Base-by-base conservation (phyloP, 2,113 vertebrate genomes). In the Daphoenositta chrysoptera region DNA sequence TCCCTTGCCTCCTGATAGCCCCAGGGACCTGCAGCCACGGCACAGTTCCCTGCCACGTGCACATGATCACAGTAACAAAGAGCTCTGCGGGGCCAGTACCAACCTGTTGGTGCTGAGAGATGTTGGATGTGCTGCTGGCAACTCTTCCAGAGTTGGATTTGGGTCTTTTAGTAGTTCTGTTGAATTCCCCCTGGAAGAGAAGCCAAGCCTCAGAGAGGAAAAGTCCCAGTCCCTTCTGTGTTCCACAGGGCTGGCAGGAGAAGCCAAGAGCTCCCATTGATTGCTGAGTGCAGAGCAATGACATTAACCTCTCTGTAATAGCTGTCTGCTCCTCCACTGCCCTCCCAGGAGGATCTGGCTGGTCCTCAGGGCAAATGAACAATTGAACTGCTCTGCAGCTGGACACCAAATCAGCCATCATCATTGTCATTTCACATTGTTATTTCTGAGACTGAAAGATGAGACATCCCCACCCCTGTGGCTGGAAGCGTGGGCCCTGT, bases 1-100 rank as follows among this genome's bases (percentile, higher is more conserved):
- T 11, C 30, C n/a, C 13, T 61, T 23, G 35, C 8, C 30, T 45
- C 47, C 56, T 8, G 0, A 15, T 1, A 48, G 47, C 51, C 42
- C 61, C 42, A 42, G 47, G 40, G 37, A 61, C 15, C 54, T 3
- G 2, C 48, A 50, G 53, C 51, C 50, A 0, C 2, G 0, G 27
- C 37, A 6, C 23, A 8, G 30, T 1, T 51, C 44, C 53, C 30
- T 87, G 65, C 40, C n/a, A n/a, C 0, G 0, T 26, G 35, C 40
- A 8, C 3, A 0, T 8, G 13, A 3, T 13, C 13, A 13, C 42
- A n/a, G 40, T 12, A 14, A 63, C n/a, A 42, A 42, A 26, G n/a
- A 54, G 45, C 23, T 84, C 63, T 20, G 40, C 2, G 26, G 26
- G 15, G 20, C 9, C 60, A 27, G 31, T 3, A 11, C 48, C 23